phyloP scores from a whole-genome alignment of 2,113 vertebrate genomes.

The Pitta sordida region DNA sequence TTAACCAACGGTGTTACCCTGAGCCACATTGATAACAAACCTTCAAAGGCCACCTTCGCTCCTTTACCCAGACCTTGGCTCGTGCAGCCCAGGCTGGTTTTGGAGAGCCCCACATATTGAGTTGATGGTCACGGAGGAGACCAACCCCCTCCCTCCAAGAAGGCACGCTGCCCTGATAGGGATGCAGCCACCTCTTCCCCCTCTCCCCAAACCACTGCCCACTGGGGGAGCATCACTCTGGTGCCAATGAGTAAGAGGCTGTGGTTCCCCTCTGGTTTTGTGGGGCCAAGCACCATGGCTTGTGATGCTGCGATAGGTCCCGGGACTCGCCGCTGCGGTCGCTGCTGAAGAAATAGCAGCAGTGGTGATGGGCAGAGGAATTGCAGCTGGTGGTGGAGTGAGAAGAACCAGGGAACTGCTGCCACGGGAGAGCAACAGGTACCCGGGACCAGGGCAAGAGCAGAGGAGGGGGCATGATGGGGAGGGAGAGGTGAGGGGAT shows the following conservation, averaged over 20 bases:
- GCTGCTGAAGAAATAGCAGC: background rate
- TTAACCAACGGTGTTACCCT: background rate
- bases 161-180: too few species aligned
- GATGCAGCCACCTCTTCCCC: background rate
- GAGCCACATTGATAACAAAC: background rate
- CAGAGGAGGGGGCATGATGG: background rate
- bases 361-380: background rate
- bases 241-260: constrained; percentile 19
- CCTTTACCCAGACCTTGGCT: background rate
- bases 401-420: background rate
- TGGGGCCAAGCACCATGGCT: background rate
- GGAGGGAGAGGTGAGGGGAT: background rate
- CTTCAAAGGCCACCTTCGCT: background rate
- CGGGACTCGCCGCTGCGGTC: background rate
- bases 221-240: background rate
- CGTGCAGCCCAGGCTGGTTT: background rate
- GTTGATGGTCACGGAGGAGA: background rate
- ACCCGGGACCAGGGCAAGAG: background rate
- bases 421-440: background rate
- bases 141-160: fast-evolving
- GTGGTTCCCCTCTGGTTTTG: constrained; percentile 52
- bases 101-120: background rate
- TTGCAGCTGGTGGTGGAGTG: background rate
- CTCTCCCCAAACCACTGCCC: constrained; percentile 11
- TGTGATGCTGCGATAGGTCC: constrained; percentile 35